phyloP scores from a whole-genome alignment of 2,113 vertebrate genomes.

The Rynchops niger region DNA sequence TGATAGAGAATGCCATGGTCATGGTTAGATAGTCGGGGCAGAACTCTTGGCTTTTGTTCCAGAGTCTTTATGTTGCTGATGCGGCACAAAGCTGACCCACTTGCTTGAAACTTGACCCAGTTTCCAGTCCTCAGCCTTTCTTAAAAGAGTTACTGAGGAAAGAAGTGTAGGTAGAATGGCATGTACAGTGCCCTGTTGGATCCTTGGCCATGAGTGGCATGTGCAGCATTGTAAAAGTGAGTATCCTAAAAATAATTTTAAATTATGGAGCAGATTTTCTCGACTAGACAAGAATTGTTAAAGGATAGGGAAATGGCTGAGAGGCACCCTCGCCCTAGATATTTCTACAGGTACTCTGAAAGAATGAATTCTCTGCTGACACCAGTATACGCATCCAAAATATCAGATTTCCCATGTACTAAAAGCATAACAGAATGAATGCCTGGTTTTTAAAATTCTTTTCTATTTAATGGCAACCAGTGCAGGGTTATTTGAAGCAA shows the following conservation, averaged over 20 bases:
- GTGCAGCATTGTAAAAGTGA: background rate
- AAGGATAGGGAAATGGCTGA: background rate
- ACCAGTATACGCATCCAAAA: background rate
- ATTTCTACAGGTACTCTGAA: background rate
- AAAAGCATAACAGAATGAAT: background rate
- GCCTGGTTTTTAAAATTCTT: background rate
- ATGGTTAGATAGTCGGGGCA: background rate
- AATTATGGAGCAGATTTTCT: background rate
- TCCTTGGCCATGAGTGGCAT: background rate
- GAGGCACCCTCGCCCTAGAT: background rate
- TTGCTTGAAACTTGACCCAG: no score
- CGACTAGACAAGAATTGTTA: background rate
- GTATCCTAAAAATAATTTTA: background rate
- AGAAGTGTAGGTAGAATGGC: background rate
- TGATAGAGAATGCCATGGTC: background rate
- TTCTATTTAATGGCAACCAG: background rate
- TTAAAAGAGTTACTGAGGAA: background rate
- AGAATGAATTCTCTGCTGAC: background rate
- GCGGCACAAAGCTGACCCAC: background rate
- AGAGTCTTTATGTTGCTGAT: background rate
- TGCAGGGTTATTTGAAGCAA: background rate
- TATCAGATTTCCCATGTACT: background rate
- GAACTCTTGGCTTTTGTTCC: slow-evolving; percentile 15
- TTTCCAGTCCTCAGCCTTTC: background rate
- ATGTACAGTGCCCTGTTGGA: background rate